phyloP scores from a whole-genome alignment of 2,888 invertebrate genomes.

The Andricus quercusramuli region DNA sequence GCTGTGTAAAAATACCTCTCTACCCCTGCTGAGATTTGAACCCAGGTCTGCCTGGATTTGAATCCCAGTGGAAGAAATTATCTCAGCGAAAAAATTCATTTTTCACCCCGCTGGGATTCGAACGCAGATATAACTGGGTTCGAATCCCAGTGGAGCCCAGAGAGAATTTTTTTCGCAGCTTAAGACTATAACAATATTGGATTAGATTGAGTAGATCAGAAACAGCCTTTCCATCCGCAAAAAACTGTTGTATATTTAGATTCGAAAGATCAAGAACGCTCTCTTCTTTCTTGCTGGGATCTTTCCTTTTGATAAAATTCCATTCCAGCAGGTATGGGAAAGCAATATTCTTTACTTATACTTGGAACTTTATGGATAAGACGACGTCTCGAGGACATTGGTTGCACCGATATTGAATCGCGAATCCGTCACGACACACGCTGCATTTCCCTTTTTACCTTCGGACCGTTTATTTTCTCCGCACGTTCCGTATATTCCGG shows the following conservation, averaged over 20 bases:
- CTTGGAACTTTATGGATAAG: constrained; percentile 47
- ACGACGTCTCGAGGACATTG: constrained; percentile 52
- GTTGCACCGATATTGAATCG: constrained; percentile 46
- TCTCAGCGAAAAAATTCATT: too few species aligned
- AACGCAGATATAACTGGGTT: too few species aligned
- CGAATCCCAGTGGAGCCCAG: too few species aligned
- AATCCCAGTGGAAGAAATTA: too few species aligned
- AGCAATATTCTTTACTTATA: constrained; percentile 55
- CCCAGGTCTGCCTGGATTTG: too few species aligned
- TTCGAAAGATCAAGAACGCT: not conserved
- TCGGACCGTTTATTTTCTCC: constrained; percentile 59
- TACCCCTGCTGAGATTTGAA: too few species aligned
- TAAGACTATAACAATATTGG: too few species aligned
- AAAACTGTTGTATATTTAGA: not conserved
- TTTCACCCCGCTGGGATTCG: too few species aligned
- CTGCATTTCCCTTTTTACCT: constrained; percentile 54
- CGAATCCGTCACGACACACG: constrained; percentile 55
- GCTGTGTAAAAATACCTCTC: too few species aligned
- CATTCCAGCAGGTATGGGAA: constrained; percentile 22
- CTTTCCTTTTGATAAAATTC: constrained; percentile 11
- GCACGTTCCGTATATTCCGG: constrained; percentile 61
- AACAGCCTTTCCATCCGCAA: too few species aligned
- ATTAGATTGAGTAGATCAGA: too few species aligned
- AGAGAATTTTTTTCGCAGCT: too few species aligned
- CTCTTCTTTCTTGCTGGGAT: not conserved